Evolutionary conservation across 1,140 invertebrate genomes (phyloP).

Genomic region (Lanistes nyassanus): DNA sequence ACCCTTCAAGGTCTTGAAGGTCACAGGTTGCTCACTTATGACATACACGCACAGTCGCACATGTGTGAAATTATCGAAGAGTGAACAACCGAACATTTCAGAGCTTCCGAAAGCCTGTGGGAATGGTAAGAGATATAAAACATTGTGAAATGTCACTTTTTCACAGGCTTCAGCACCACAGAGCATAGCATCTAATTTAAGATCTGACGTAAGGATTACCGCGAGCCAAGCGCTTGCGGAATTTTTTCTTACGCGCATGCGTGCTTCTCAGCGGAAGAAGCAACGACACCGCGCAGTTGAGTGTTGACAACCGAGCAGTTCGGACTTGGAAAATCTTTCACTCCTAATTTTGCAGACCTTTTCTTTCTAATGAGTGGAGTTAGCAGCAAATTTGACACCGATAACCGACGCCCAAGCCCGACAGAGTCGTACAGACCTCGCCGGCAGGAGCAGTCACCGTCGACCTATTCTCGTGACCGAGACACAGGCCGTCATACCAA

Average conservation of each 20-base stretch:
- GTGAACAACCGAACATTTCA: no score
- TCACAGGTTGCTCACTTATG: no score
- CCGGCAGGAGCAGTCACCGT: constrained; percentile 14
- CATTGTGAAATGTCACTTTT: no score
- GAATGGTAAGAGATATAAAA: no score
- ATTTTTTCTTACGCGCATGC: constrained; percentile 1
- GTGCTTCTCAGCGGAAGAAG: not conserved
- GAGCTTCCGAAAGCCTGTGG: no score
- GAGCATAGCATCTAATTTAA: no score
- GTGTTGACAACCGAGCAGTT: constrained; percentile 6
- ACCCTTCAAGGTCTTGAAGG: no score
- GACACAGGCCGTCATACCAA: constrained; percentile 13
- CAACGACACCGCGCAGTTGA: not conserved
- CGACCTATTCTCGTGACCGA: constrained; percentile 11
- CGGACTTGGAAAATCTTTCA: not conserved
- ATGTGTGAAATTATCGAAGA: no score
- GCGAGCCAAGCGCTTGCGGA: no score
- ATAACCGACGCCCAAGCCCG: constrained; percentile 22
- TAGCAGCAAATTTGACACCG: constrained; percentile 21
- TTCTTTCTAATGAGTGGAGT: constrained; percentile 28
- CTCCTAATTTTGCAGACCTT: not conserved
- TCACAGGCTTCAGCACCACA: no score
- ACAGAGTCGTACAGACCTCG: constrained; percentile 12
- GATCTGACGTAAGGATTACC: no score
- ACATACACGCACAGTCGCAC: no score